A percentile compares a stretch with the other conserved stretches of the same genome.
phyloP scores from a whole-genome alignment of 2,888 invertebrate genomes.

The Stomorhina lunata region DNA sequence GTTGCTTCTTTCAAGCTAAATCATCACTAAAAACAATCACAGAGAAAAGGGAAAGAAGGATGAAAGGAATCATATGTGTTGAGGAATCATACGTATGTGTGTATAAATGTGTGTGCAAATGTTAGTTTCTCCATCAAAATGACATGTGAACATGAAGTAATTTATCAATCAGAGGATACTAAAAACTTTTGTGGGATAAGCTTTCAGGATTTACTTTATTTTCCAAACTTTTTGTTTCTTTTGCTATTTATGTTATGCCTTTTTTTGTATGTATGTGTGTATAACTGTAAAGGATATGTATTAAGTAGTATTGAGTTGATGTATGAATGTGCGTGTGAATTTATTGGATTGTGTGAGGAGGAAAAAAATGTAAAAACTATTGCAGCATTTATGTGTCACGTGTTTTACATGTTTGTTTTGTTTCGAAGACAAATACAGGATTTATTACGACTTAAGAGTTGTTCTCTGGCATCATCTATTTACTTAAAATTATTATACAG shows the following conservation, averaged over 20 bases:
- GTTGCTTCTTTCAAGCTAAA: constrained; percentile 1
- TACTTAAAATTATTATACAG: constrained; percentile 1
- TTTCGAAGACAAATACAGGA: constrained; percentile 29
- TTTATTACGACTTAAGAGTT: constrained; percentile 39
- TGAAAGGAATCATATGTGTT: constrained; percentile 20
- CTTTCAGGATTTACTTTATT: constrained; percentile 53
- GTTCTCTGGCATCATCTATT: constrained; percentile 12
- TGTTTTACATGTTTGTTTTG: constrained; percentile 39
- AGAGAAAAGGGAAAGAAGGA: neutral
- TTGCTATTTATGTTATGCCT: constrained; percentile 13
- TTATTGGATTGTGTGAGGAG: neutral
- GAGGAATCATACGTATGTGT: no score
- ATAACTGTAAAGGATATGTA: no score
- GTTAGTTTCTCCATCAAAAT: constrained; percentile 54
- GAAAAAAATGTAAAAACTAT: constrained; percentile 44
- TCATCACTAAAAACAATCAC: constrained; percentile 22
- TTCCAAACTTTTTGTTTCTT: constrained; percentile 19
- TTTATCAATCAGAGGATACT: constrained; percentile 62
- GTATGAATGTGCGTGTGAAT: neutral
- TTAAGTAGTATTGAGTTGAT: constrained; percentile 31
- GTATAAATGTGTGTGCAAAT: no score
- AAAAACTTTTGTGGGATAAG: constrained; percentile 58
- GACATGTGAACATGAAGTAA: constrained; percentile 62
- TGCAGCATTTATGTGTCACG: constrained; percentile 49
- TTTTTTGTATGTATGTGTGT: no score